A percentile compares a stretch with the other conserved stretches of the same genome.
Evolutionary conservation across 2,797 vertebrate species (phyloP).

Genomic region (Sciurus vulgaris): DNA sequence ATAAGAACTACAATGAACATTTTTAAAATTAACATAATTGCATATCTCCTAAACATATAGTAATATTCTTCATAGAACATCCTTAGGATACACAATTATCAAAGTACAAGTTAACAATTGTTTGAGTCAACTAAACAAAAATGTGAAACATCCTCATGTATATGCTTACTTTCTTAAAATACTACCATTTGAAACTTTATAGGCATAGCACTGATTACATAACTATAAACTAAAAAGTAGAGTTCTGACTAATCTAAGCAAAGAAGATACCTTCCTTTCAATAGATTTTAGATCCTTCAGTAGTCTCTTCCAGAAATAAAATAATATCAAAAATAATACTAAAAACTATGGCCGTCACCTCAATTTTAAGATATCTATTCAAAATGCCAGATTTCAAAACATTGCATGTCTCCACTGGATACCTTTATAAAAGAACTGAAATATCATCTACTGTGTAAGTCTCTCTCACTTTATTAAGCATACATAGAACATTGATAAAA

Average conservation of each 20-base stretch:
- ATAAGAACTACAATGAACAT: neutral
- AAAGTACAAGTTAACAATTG: neutral
- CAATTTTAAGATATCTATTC: neutral
- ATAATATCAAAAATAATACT: neutral
- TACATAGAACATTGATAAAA: neutral
- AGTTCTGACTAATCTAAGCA: neutral
- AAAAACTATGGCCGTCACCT: neutral
- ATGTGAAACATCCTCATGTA: neutral
- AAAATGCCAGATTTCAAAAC: neutral
- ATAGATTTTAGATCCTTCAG: neutral
- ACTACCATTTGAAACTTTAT: neutral
- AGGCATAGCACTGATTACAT: neutral
- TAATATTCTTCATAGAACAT: neutral
- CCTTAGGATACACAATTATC: neutral
- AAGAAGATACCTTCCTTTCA: neutral
- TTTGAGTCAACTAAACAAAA: constrained; percentile 23
- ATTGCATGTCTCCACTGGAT: neutral
- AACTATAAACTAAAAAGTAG: neutral
- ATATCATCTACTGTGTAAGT: neutral
- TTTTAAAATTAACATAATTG: neutral
- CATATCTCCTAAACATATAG: neutral
- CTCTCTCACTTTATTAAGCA: neutral
- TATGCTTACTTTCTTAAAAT: neutral
- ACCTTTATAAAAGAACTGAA: neutral
- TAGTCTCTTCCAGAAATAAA: neutral